Base-by-base conservation (phyloP, 2,888 invertebrate species). In the Rhagophthalmus giganteus region DNA sequence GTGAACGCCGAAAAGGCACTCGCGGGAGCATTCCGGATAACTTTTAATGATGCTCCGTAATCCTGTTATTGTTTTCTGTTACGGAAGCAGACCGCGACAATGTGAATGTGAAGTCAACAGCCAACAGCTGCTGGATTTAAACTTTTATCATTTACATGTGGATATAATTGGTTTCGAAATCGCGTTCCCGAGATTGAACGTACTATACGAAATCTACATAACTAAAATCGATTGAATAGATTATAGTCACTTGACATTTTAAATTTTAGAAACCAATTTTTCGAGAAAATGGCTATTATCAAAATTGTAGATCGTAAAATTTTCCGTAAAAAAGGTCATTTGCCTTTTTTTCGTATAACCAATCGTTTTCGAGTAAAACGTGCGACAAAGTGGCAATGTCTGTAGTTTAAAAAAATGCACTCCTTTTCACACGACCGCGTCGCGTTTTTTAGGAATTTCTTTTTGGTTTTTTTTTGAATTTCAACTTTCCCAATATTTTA, bases 111-210 rank as follows among this genome's bases (percentile, higher is more conserved):
- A 50, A 50, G 50, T 44, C 44, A 50, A 44, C 50, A 50, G 42
- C 42, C 37, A 38, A 10, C 50, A 35, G 50, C 42, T 44, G 50
- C 33, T 28, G 38, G 50, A 50, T 50, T 50, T 44, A 44, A 50
- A 50, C 50, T 50, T 50, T 50, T 44, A 50, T 37, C 50, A 50
- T 50, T 50, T 50, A 50, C 50, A 50, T 50, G 39, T 44, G n/a
- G n/a, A n/a, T n/a, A 44, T 50, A 50, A 50, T 50, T 50, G 50
- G 50, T 44, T 50, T 44, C 32, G 38, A 39, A 44, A 50, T 44
- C 50, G 39, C 37, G 32, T 38, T 30, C 42, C 35, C 20, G 12
- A 27, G 25, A 24, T 10, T 20, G 24, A 16, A 24, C 10, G 8
- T 30, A 41, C 20, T 41, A 32, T 14, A 16, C 12, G 24, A 41